Conservation (phyloP, 1,140 invertebrate species). For the Heliconius hermathena region DNA sequence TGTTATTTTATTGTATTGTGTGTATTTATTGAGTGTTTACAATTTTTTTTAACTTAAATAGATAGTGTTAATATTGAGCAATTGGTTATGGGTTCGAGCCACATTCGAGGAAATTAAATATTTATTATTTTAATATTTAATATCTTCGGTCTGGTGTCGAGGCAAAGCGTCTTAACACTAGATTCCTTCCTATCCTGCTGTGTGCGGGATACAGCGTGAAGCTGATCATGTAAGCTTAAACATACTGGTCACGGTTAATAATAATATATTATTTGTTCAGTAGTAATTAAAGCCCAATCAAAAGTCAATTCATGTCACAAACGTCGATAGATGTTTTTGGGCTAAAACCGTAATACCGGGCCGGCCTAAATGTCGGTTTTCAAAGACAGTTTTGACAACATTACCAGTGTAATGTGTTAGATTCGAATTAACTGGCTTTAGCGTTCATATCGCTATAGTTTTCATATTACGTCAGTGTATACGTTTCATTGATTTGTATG, state of each 20-base stretch:
- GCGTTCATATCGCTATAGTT: neutral
- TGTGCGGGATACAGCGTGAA: no score
- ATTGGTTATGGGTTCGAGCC: no score
- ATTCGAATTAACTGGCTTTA: slow-evolving; percentile 8
- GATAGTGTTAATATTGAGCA: no score
- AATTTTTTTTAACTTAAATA: no score
- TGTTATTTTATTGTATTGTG: neutral
- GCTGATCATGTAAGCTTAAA: neutral
- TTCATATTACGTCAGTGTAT: neutral
- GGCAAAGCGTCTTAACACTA: no score
- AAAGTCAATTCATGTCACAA: slow-evolving; percentile 5
- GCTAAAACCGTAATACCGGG: neutral
- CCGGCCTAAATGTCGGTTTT: slow-evolving; percentile 8
- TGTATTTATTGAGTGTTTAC: neutral
- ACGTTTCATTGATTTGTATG: neutral
- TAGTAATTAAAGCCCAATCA: slow-evolving; percentile 2
- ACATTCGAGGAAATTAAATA: no score
- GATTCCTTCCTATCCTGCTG: no score
- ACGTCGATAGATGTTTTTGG: slow-evolving; percentile 11
- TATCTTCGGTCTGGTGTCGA: no score
- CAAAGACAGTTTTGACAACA: slow-evolving; percentile 15
- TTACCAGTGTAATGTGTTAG: slow-evolving; percentile 6
- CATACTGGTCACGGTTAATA: neutral
- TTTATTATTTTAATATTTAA: no score
- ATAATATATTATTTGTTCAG: neutral